These are phyloP conservation scores for Anhinga anhinga DNA, from an alignment of 2,113 vertebrate species.

Conservation along the genomic window DNA sequence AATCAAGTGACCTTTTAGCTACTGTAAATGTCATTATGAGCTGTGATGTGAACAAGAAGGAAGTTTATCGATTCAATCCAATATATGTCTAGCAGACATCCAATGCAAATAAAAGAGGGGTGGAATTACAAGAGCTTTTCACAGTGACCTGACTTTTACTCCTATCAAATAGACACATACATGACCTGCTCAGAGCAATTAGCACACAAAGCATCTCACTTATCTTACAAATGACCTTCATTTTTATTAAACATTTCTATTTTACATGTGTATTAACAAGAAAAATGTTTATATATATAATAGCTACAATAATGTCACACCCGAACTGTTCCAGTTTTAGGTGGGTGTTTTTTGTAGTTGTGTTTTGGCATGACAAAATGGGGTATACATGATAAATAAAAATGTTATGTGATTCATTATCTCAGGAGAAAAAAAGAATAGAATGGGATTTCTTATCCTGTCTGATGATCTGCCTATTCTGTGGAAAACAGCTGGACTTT, in stretches of 20 bases:
- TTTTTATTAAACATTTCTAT: neutral
- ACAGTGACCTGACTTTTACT: neutral
- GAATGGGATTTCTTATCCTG: neutral
- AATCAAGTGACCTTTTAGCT: slow-evolving; percentile 37
- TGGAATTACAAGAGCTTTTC: neutral
- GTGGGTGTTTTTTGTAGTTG: neutral
- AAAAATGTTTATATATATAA: neutral
- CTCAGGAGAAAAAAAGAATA: neutral
- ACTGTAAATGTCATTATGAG: slow-evolving; percentile 45
- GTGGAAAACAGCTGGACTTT: neutral
- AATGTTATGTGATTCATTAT: neutral
- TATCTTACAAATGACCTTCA: neutral
- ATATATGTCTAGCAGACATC: neutral
- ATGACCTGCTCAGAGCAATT: neutral
- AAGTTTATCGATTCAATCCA: neutral
- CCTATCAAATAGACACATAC: neutral
- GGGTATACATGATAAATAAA: neutral
- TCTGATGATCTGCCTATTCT: neutral
- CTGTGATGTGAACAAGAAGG: neutral
- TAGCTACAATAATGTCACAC: neutral
- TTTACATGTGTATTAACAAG: neutral
- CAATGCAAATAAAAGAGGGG: neutral
- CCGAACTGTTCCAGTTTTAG: neutral
- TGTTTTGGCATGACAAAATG: neutral
- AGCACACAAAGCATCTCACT: neutral